Base-by-base conservation (phyloP, 2,888 invertebrate genomes). In the Trichopoda pennipes region DNA sequence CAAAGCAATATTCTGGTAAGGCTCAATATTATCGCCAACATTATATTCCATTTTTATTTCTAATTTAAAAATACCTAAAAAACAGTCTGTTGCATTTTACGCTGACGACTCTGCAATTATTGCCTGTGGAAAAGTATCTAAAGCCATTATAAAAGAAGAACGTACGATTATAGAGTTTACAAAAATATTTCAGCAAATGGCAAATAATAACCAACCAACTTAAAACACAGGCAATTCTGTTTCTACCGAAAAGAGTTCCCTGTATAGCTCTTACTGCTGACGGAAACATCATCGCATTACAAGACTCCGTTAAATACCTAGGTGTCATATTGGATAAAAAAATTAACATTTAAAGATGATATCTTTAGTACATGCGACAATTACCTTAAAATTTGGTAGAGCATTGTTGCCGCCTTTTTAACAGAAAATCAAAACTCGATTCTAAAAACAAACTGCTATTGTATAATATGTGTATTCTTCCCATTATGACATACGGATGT, bases 1-100 rank as follows among this genome's bases (percentile, higher is more conserved):
- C n/a, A 35, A 14, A 32, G 32, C 12, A 17, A 14, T 1, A 60
- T 42, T 3, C 23, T 38, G 0, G 61, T 61, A 10, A 32, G 73
- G 63, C 6, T 55, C 73, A 14, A 9, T 73, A 6, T 32, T 73
- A 32, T 73, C 73, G 7, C 47, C 61, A 53, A 38, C 32, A 1
- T 12, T 42, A 2, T 42, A 32, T 8, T 42, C 42, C 6, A 42
- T 14, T 14, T 42, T 7, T 14, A 42, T 12, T 10, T 42, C 32
- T 3, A 8, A 32, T 8, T 42, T 42, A 10, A 42, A 14, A 42
- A 42, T 42, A 14, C 42, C 10, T 42, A 42, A 9, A 42, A 12
- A 14, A 3, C 10, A 42, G 3, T 14, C 10, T 10, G 42, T 9
- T 3, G 42, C 42, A 14, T 42, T 42, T 7, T 42, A 32, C 32